Percentiles rank a stretch among this genome's conserved stretches.
phyloP scores from a whole-genome alignment of 2,797 vertebrate genomes.

The Thalassophryne amazonica region DNA sequence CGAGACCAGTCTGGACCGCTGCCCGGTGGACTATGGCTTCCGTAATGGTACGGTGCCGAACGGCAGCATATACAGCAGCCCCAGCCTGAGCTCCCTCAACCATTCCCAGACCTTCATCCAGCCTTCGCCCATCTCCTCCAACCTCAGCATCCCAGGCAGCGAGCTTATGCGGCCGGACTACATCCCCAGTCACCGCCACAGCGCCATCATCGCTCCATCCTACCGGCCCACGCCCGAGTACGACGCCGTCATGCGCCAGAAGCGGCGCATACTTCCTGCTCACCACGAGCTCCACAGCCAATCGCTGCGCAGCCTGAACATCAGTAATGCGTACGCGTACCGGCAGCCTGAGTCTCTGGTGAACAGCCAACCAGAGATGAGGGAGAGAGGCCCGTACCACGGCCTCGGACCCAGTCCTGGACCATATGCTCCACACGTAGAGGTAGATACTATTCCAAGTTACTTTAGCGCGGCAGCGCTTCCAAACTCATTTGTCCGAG shows the following conservation, averaged over 20 bases:
- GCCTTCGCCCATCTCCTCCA: conserved; percentile 92
- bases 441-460: conserved; percentile 2
- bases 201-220: conserved; percentile 93
- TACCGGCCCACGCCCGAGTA: conserved; percentile 96
- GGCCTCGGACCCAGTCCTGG: conserved; percentile 56
- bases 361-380: conserved; percentile 95
- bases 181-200: conserved; percentile 93
- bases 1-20: conserved; percentile 90
- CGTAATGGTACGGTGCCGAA: conserved; percentile 89
- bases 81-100: conserved; percentile 92
- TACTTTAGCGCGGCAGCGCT: no score
- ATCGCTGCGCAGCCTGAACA: conserved; percentile 92
- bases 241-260: conserved; percentile 93
- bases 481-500: no score
- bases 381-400: conserved; percentile 85
- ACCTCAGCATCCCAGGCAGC: conserved; percentile 91
- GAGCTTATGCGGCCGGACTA: conserved; percentile 95
- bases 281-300: conserved; percentile 89
- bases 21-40: conserved; percentile 82
- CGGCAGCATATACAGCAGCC: conserved; percentile 93
- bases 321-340: conserved; percentile 90
- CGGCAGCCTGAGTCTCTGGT: conserved; percentile 89
- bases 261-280: conserved; percentile 79
- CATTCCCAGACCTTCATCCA: conserved; percentile 91
- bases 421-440: conserved; percentile 73